Base-by-base conservation (phyloP, 2,113 vertebrate genomes). In the Periophthalmus modestus region DNA sequence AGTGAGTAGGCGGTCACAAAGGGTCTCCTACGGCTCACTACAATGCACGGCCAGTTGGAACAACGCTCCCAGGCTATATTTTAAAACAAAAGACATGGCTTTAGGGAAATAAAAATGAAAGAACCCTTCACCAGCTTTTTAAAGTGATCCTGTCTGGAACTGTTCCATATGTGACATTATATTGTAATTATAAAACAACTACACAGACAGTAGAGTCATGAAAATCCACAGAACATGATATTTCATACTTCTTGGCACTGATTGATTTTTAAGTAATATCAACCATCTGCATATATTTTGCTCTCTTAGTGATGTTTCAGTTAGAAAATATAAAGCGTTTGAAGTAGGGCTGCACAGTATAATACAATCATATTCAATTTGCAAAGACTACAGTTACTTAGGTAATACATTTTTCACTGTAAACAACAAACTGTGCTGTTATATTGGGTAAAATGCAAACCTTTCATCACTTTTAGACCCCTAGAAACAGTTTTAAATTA, bases 11-110 rank as follows among this genome's bases (percentile, higher is more conserved):
- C 2, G 79, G 81, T 66, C 71, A 72, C 80, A 71, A 43, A 66
- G 73, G 81, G 84, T 80, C 81, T 87, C 81, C 75, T 75, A 66
- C 73, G 70, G 80, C 85, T 85, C 79, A 86, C 73, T 77, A 73
- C 68, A 83, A 36, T 54, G 59, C 50, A 66, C 28, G 46, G 69
- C 68, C 72, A 72, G 70, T 66, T 36, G 28, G 65, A 69, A 68
- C 71, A 15, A 13, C 68, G 63, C 16, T 75, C 79, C 63, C 55
- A 52, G 71, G 24, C 46, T 52, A 21, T 54, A 69, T 83, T 82
- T 76, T 33, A 76, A 47, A 79, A 72, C 68, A 55, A 57, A 39
- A 50, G 19, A n/a, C 3, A 65, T 65, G 39, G 62, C 62, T 65
- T 43, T n/a, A 65, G 62, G 33, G 34, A 43, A 11, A 12, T 19